phyloP scores from a whole-genome alignment of 2,888 invertebrate genomes.

The Dynastes hyllus region DNA sequence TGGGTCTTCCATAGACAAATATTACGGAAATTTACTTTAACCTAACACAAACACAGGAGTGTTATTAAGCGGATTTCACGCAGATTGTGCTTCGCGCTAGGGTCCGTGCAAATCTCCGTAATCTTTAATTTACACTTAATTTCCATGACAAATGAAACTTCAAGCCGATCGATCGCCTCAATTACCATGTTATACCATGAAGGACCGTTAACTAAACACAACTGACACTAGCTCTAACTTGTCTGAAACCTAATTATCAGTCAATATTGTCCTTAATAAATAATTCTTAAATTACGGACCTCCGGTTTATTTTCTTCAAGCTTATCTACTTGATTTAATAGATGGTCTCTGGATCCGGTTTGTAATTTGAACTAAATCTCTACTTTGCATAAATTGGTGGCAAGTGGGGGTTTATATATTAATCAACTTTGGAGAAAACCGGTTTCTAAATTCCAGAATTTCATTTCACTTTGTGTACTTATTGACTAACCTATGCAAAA shows the following conservation, averaged over 20 bases:
- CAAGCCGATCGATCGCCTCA: not conserved
- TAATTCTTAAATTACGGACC: not conserved
- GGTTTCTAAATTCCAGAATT: too few species aligned
- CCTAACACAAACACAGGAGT: not conserved
- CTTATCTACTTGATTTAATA: too few species aligned
- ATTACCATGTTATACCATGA: not conserved
- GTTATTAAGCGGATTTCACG: not conserved
- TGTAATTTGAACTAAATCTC: too few species aligned
- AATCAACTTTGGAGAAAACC: too few species aligned
- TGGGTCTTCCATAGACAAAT: too few species aligned
- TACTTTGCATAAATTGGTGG: too few species aligned
- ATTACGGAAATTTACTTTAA: too few species aligned
- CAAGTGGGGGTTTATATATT: too few species aligned
- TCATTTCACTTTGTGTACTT: too few species aligned
- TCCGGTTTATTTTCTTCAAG: not conserved
- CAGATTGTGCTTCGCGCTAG: not conserved
- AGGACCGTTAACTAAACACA: not conserved
- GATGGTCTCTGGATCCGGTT: too few species aligned
- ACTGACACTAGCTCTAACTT: not conserved
- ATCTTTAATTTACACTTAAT: conserved; percentile 15
- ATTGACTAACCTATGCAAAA: too few species aligned
- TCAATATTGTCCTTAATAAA: not conserved
- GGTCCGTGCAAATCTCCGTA: not conserved
- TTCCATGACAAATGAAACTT: conserved; percentile 19
- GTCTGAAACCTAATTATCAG: not conserved